A percentile compares a stretch with the other conserved stretches of the same genome.
phyloP scores from a whole-genome alignment of 2,797 vertebrate genomes.

The Ptychobarbus kaznakovi region DNA sequence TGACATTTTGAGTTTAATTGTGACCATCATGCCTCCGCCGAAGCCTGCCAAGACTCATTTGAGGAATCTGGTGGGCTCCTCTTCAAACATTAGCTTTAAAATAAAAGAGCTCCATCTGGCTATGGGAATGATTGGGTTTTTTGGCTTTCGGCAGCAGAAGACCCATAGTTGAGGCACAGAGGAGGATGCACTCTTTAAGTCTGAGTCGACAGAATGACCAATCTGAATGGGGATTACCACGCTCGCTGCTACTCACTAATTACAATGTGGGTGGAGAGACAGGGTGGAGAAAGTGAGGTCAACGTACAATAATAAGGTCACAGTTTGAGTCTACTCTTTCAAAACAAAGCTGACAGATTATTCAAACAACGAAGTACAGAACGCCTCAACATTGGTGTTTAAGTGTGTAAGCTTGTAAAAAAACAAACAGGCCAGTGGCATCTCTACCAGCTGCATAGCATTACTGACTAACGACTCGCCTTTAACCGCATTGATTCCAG shows the following conservation, averaged over 20 bases:
- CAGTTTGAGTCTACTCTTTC: neutral
- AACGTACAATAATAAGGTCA: constrained; percentile 15
- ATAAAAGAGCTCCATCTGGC: constrained; percentile 22
- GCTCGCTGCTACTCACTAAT: constrained; percentile 4
- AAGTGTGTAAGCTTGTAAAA: neutral
- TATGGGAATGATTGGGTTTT: constrained; percentile 26
- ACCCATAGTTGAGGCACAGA: neutral
- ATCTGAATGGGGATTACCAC: neutral
- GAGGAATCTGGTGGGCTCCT: constrained; percentile 27
- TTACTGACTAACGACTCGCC: constrained; percentile 39
- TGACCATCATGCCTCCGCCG: constrained; percentile 36
- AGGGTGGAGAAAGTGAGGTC: constrained; percentile 26
- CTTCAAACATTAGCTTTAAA: constrained; percentile 30
- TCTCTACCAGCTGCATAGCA: constrained; percentile 28
- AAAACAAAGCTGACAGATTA: constrained; percentile 13
- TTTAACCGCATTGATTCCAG: constrained; percentile 5
- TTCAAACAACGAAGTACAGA: neutral
- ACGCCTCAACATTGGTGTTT: neutral
- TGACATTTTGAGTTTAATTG: constrained; percentile 54
- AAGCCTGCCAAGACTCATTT: constrained; percentile 46
- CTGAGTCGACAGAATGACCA: neutral
- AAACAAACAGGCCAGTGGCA: neutral
- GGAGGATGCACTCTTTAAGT: neutral
- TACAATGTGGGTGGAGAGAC: constrained; percentile 8
- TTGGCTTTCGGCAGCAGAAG: constrained; percentile 32